Evolutionary conservation across 2,113 vertebrate species (phyloP).

Genomic region (Pao palembangensis): DNA sequence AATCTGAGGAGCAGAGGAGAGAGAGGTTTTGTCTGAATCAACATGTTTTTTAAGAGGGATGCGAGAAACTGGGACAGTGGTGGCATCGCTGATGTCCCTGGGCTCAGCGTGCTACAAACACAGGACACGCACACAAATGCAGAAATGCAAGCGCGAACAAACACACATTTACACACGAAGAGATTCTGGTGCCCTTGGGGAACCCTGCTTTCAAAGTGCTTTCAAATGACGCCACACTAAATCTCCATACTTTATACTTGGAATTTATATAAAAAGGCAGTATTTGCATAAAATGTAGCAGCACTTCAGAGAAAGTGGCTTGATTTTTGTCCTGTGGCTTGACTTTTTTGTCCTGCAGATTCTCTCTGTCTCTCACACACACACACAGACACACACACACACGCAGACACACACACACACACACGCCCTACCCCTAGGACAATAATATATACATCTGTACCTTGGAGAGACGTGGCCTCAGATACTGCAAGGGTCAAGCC

Average conservation of each 20-base stretch:
- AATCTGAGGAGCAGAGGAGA: slow-evolving; percentile 22
- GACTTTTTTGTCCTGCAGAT: too few relatives aligned
- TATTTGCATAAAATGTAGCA: slow-evolving; percentile 66
- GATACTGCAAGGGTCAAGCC: background rate
- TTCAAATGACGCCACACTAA: slow-evolving; percentile 60
- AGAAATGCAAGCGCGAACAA: slow-evolving; percentile 34
- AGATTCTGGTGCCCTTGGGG: slow-evolving; percentile 60
- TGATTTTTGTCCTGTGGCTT: too few relatives aligned
- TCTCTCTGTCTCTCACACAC: too few relatives aligned
- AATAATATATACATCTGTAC: background rate
- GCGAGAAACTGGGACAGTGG: slow-evolving; percentile 74
- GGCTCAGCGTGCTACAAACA: slow-evolving; percentile 57
- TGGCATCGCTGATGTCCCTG: slow-evolving; percentile 71
- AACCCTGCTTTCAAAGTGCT: slow-evolving; percentile 64
- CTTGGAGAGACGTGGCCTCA: too few relatives aligned
- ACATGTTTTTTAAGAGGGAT: slow-evolving; percentile 71
- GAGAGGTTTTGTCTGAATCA: slow-evolving; percentile 69
- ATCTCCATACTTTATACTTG: slow-evolving; percentile 69
- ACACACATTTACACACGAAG: slow-evolving; percentile 57
- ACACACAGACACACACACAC: slow-evolving; percentile 5
- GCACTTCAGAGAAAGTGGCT: slow-evolving; percentile 42
- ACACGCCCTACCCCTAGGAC: background rate
- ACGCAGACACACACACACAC: background rate
- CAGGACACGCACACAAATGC: slow-evolving; percentile 46
- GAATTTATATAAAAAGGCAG: slow-evolving; percentile 64